Evolutionary conservation across 1,140 invertebrate species (phyloP).

Genomic region (Leptopilina clavipes): DNA sequence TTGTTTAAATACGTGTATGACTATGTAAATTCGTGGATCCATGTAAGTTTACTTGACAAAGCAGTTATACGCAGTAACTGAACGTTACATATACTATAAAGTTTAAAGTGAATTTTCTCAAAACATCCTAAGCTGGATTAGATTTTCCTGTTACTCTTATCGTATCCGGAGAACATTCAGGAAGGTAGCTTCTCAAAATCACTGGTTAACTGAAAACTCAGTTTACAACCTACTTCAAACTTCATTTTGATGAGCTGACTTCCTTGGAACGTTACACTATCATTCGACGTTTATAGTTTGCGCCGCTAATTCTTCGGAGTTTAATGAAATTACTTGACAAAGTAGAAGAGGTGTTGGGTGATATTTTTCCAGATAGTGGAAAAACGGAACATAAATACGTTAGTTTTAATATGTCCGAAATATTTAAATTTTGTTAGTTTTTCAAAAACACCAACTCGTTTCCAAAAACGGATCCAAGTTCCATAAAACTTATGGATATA

Average conservation of each 20-base stretch:
- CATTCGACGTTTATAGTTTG: constrained; percentile 19
- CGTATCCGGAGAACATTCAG: background rate
- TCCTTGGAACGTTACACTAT: constrained; percentile 3
- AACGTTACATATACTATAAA: constrained; percentile 7
- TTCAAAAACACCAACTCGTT: background rate
- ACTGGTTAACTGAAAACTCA: background rate
- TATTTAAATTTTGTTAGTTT: too few relatives aligned
- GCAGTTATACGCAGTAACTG: background rate
- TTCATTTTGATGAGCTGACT: constrained; percentile 8
- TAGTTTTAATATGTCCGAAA: too few relatives aligned
- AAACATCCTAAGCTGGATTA: background rate
- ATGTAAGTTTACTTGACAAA: constrained; percentile 10
- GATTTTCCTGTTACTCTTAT: background rate
- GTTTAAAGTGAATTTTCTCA: constrained; percentile 5
- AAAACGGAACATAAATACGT: too few relatives aligned
- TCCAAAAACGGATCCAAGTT: background rate
- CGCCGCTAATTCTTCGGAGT: background rate
- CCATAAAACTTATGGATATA: background rate
- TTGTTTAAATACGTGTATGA: background rate
- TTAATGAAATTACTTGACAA: background rate
- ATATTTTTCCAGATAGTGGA: background rate
- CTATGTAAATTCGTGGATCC: background rate
- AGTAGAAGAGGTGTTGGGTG: background rate
- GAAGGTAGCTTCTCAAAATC: background rate
- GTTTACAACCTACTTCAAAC: background rate